Percentiles rank a stretch among this genome's conserved stretches.
Conservation (phyloP, 1,140 invertebrate species). For the Platorchestia sp. region DNA sequence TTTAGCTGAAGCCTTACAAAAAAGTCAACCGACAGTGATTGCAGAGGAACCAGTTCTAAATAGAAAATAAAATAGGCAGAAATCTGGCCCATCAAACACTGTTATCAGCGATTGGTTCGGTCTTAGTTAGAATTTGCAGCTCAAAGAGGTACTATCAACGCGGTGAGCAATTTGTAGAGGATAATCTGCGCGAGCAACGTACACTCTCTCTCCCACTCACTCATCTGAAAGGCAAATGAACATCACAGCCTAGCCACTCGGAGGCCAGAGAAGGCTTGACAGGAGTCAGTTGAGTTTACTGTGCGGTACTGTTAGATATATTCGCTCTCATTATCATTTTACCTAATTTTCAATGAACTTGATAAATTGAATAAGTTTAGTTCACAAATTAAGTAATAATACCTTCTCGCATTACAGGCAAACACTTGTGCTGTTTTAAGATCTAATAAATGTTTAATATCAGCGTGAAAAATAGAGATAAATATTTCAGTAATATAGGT, state of each 20-base stretch:
- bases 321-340: neutral
- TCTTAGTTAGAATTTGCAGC: neutral
- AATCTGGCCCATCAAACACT: neutral
- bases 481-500: too few species aligned
- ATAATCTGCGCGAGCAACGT: neutral
- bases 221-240: slow-evolving; percentile 50
- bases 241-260: neutral
- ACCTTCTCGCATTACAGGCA: too few species aligned
- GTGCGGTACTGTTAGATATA: neutral
- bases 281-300: neutral
- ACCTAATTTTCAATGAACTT: neutral
- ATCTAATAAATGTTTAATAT: too few species aligned
- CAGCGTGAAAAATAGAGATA: too few species aligned
- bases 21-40: neutral
- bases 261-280: neutral
- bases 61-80: neutral
- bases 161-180: slow-evolving; percentile 3
- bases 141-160: slow-evolving; percentile 6
- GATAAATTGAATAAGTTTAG: neutral
- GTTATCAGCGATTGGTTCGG: slow-evolving; percentile 23
- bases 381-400: too few species aligned
- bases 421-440: too few species aligned
- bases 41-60: neutral
- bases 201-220: neutral
- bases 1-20: neutral